These are phyloP conservation scores for Pyrgus malvae DNA, from an alignment of 2,888 invertebrate genomes.

Conservation along the genomic window DNA sequence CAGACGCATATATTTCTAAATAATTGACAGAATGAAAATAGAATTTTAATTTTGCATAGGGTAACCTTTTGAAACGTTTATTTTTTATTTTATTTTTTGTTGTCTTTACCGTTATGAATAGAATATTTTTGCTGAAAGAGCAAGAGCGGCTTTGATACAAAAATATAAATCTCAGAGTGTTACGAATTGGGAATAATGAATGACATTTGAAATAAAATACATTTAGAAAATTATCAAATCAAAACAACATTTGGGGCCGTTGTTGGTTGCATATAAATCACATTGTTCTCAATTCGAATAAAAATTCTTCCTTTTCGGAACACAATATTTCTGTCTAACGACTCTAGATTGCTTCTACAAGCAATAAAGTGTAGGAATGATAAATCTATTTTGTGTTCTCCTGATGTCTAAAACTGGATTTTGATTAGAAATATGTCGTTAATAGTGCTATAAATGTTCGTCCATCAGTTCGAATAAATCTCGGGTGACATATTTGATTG, in stretches of 20 bases:
- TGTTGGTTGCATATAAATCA: background rate
- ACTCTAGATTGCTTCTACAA: background rate
- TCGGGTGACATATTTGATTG: constrained; percentile 4
- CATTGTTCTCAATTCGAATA: background rate
- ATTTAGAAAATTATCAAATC: background rate
- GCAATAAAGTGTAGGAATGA: background rate
- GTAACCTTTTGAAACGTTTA: too few species aligned
- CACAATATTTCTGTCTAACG: background rate
- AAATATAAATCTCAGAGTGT: too few species aligned
- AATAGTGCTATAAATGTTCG: constrained; percentile 16
- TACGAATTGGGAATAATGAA: too few species aligned
- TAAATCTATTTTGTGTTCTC: constrained; percentile 9
- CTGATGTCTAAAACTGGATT: constrained; percentile 12
- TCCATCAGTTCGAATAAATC: constrained; percentile 22
- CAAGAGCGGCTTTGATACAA: too few species aligned
- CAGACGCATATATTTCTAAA: too few species aligned
- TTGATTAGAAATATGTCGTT: constrained; percentile 14
- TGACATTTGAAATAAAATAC: too few species aligned
- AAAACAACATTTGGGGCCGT: background rate
- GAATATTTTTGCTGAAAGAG: too few species aligned
- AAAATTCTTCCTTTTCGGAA: background rate
- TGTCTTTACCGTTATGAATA: too few species aligned
- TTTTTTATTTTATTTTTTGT: too few species aligned
- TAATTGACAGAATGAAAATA: too few species aligned
- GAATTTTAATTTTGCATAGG: too few species aligned